These are phyloP conservation scores for Lacerta viridis DNA, from an alignment of 2,797 vertebrate species.

Conservation along the genomic window DNA sequence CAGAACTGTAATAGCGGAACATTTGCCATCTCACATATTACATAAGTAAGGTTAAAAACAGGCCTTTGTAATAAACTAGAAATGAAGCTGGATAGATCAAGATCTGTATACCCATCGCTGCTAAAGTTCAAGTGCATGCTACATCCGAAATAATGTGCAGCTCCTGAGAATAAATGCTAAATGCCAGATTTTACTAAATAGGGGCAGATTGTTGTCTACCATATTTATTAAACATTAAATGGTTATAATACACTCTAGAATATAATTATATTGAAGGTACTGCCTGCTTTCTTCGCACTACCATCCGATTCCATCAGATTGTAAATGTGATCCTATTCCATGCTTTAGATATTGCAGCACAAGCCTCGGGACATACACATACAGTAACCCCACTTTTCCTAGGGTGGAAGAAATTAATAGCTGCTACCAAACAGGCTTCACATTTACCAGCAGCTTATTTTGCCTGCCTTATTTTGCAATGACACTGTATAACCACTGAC, in stretches of 20 bases:
- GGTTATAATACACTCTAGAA: neutral
- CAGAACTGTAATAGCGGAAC: neutral
- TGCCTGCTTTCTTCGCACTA: neutral
- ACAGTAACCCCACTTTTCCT: neutral
- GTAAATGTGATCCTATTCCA: neutral
- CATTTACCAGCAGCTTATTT: neutral
- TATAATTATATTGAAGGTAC: neutral
- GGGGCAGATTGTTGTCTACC: neutral
- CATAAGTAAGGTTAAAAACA: conserved; percentile 31
- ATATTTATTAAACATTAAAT: neutral
- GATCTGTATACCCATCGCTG: neutral
- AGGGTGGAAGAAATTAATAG: neutral
- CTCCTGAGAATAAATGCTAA: neutral
- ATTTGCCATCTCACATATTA: conserved; percentile 13
- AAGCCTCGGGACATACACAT: neutral
- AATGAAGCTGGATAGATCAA: neutral
- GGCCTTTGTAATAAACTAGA: conserved; percentile 16
- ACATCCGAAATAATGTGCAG: conserved; percentile 1
- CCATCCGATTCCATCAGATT: neutral
- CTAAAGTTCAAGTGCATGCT: conserved; percentile 17
- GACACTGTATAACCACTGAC: neutral
- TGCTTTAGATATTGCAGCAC: neutral
- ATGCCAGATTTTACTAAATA: neutral
- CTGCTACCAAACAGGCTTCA: neutral
- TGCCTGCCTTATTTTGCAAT: neutral